phyloP scores from a whole-genome alignment of 1,140 invertebrate species.

The Apis dorsata region DNA sequence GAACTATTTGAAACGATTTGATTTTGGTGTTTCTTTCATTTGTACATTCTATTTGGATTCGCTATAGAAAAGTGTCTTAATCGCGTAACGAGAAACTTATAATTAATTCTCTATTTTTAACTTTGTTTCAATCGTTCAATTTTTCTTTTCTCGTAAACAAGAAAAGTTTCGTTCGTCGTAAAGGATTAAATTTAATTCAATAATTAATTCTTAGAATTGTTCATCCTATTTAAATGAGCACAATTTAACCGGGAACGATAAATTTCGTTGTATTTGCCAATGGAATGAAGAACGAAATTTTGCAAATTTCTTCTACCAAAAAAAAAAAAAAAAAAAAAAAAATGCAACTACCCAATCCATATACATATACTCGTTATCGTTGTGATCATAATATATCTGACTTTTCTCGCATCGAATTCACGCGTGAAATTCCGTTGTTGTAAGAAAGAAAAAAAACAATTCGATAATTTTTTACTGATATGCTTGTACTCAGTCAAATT shows the following conservation, averaged over 20 bases:
- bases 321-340: background rate
- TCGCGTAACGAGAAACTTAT: background rate
- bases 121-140: no score
- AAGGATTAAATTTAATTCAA: background rate
- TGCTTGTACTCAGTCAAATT: conserved; percentile 19
- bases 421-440: background rate
- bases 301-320: background rate
- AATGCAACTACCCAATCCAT: background rate
- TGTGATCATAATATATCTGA: background rate
- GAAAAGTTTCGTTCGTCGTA: no score
- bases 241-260: background rate
- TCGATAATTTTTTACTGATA: conserved; percentile 24
- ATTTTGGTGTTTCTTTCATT: background rate
- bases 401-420: background rate
- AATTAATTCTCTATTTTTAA: background rate
- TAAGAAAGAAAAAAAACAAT: background rate
- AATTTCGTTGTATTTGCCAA: conserved; percentile 22
- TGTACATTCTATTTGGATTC: background rate
- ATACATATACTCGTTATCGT: background rate
- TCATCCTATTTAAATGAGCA: background rate
- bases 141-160: no score
- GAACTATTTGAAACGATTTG: background rate
- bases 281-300: background rate
- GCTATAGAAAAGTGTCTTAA: background rate
- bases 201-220: background rate